These are phyloP conservation scores for Petaurus breviceps DNA, from an alignment of 2,113 vertebrate genomes.

Conservation along the genomic window DNA sequence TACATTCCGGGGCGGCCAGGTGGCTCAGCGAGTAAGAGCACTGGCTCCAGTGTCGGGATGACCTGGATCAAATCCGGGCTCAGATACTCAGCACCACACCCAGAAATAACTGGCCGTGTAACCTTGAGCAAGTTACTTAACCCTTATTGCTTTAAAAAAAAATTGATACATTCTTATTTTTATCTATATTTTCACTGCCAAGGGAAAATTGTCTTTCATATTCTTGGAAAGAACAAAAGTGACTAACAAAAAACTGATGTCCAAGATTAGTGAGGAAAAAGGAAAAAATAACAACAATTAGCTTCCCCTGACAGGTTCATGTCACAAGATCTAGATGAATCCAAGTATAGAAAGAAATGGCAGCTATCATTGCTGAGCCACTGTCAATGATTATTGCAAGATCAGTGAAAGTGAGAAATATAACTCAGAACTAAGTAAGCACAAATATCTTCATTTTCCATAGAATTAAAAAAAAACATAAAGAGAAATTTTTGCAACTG, in stretches of 20 bases:
- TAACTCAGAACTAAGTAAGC: neutral
- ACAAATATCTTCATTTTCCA: neutral
- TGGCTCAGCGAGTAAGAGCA: no score
- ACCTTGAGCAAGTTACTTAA: no score
- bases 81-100: no score
- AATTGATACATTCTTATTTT: neutral
- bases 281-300: neutral
- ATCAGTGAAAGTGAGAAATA: neutral
- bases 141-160: no score
- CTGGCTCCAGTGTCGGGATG: no score
- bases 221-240: neutral
- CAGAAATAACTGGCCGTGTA: no score
- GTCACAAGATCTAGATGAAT: neutral
- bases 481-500: neutral
- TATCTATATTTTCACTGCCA: neutral
- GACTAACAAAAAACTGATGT: neutral
- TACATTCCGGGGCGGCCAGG: no score
- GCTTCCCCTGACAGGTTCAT: neutral
- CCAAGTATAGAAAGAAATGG: neutral
- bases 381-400: neutral
- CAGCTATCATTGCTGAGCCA: neutral
- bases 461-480: neutral
- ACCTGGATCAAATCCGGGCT: no score
- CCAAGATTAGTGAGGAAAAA: no score
- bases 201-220: neutral